Conservation (phyloP, 1,140 invertebrate species). For the Drosophila subobscura region DNA sequence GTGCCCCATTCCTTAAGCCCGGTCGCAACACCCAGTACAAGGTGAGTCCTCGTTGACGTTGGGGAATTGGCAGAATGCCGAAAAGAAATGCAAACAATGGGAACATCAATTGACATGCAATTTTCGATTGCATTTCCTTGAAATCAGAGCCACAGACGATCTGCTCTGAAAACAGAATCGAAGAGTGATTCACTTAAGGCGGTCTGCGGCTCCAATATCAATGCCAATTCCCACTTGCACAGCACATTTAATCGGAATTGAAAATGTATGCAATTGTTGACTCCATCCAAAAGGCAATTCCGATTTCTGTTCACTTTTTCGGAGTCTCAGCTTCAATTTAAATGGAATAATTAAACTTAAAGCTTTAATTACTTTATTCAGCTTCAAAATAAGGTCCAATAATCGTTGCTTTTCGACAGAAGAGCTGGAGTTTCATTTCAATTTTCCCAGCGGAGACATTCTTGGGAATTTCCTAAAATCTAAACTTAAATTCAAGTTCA, state of each 20-base stretch:
- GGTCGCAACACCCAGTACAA: conserved; percentile 96
- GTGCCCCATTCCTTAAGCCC: conserved; percentile 95
- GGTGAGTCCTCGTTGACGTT: conserved; percentile 84
- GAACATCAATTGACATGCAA: conserved; percentile 41
- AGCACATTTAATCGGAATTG: conserved; percentile 4
- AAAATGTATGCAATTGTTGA: conserved; percentile 18
- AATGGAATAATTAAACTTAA: too few relatives aligned
- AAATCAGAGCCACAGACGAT: conserved; percentile 23
- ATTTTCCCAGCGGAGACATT: too few relatives aligned
- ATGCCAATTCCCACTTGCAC: neutral
- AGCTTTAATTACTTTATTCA: too few relatives aligned
- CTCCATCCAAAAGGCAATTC: too few relatives aligned
- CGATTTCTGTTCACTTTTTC: too few relatives aligned
- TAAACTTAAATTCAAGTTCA: too few relatives aligned
- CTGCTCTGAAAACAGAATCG: conserved; percentile 12
- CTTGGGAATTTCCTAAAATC: too few relatives aligned
- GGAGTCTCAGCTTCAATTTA: too few relatives aligned
- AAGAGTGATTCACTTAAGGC: conserved; percentile 31
- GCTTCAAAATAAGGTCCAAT: too few relatives aligned
- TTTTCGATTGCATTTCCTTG: conserved; percentile 30
- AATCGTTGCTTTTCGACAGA: too few relatives aligned
- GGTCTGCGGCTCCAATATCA: conserved; percentile 8
- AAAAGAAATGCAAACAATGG: conserved; percentile 45
- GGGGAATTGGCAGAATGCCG: neutral
- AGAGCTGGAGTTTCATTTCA: too few relatives aligned